Base-by-base conservation (phyloP, 2,113 vertebrate species). In the Gadus macrocephalus region DNA sequence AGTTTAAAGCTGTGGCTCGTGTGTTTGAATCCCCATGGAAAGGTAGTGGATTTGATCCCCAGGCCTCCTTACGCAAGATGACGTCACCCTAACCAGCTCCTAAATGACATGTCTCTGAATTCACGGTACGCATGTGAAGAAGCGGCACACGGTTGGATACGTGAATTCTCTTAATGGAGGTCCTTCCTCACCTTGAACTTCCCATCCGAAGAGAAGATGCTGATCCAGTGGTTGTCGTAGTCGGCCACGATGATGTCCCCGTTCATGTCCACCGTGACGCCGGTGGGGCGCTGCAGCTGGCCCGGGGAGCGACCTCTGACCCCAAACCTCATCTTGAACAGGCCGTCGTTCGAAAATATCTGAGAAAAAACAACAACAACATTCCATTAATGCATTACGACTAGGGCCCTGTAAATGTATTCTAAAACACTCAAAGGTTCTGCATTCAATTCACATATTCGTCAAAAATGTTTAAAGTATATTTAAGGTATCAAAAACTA, bases 161-260 rank as follows among this genome's bases (percentile, higher is more conserved):
- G 6, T 35, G 31, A 25, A 25, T 25, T 25, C 25, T 59, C 19
- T 17, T 19, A 17, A 60, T 7, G 17, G 20, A 19, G 2, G 20
- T n/a, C 59, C 15, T 15, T 22, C 0, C 22, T 92, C 66, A 99
- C 97, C 95, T 99, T 99, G 87, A 98, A 99, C 80, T 99, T 99
- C 28, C 97, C 97, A 49, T 99, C 97, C 0, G 96, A 94, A 1
- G 95, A 93, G 89, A 99, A 99, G 83, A 98, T 95, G 76, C 95
- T 98, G 88, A 99, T 94, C 97, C 97, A 99, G 81, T 95, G 91
- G 90, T 99, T 99, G 92, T 98, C 96, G 0, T 99, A 99, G 85
- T 99, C 96, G 0, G 97, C 95, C 3, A 99, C 94, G 0, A 99
- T 95, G 72, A 99, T 97, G 89, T 99, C 97, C 0, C 97, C 97